These are phyloP conservation scores for Tapirus terrestris DNA, from an alignment of 2,113 vertebrate species.

Conservation along the genomic window DNA sequence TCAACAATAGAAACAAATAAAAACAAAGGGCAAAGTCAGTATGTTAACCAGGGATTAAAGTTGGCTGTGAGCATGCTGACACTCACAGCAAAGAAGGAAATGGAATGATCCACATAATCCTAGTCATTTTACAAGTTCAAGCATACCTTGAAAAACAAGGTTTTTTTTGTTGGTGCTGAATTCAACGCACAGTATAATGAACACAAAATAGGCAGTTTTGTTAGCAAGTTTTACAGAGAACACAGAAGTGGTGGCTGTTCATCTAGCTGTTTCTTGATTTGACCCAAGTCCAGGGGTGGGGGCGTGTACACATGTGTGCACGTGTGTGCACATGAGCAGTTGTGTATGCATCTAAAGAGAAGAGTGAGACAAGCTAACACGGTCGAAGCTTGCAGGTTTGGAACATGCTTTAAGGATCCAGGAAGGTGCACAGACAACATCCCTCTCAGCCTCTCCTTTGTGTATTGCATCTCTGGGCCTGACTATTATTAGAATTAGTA, in stretches of 20 bases:
- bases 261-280: background rate
- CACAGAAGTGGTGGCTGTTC: too few relatives aligned
- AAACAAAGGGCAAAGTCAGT: fast-evolving
- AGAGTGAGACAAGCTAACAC: fast-evolving
- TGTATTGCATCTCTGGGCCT: fast-evolving
- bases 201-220: fast-evolving
- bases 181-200: fast-evolving
- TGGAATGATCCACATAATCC: fast-evolving
- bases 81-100: fast-evolving
- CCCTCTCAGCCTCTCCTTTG: background rate
- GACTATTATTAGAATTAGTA: background rate
- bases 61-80: fast-evolving
- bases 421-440: fast-evolving
- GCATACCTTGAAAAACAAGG: background rate
- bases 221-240: background rate
- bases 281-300: background rate
- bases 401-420: fast-evolving
- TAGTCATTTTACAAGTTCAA: fast-evolving
- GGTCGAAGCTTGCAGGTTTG: background rate
- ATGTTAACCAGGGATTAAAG: fast-evolving
- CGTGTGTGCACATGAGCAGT: fast-evolving
- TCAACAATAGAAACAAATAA: fast-evolving
- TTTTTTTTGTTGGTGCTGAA: background rate
- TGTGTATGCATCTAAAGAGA: fast-evolving
- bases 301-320: fast-evolving